phyloP scores from a whole-genome alignment of 1,140 invertebrate genomes.

The Tetraneura akinire region DNA sequence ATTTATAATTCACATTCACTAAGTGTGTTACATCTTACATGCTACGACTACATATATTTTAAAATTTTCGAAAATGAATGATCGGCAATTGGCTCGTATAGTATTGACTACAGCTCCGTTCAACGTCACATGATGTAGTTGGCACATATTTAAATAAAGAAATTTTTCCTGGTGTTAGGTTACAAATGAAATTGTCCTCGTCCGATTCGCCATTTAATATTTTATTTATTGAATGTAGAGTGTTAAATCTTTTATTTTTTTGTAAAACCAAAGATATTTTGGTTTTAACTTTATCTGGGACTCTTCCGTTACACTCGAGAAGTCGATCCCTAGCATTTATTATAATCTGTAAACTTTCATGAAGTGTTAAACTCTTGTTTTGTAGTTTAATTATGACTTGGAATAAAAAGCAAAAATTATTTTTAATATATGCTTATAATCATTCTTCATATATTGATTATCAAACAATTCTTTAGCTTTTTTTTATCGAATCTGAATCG shows the following conservation, averaged over 20 bases:
- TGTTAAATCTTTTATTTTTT: too few relatives aligned
- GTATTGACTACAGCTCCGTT: not conserved
- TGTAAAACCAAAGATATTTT: too few relatives aligned
- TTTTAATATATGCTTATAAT: too few relatives aligned
- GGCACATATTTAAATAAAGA: not conserved
- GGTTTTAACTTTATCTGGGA: not conserved
- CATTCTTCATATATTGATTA: conserved; percentile 1
- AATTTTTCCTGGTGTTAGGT: not conserved
- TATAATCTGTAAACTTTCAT: conserved; percentile 21
- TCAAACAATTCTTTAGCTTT: not conserved
- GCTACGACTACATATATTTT: too few relatives aligned
- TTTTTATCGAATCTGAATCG: not conserved
- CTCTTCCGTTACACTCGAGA: not conserved
- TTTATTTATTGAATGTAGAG: not conserved
- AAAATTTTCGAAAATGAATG: not conserved
- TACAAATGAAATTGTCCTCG: not conserved
- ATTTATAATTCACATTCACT: too few relatives aligned
- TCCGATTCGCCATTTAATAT: not conserved
- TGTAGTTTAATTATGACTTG: not conserved
- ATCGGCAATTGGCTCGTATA: not conserved
- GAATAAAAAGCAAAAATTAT: not conserved
- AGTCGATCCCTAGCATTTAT: not conserved
- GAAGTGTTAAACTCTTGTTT: conserved; percentile 3
- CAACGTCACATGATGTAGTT: not conserved
- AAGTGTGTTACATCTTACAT: too few relatives aligned